A percentile compares a stretch with the other conserved stretches of the same genome.
Evolutionary conservation across 1,140 invertebrate species (phyloP).

Genomic region (Drosophila subobscura): DNA sequence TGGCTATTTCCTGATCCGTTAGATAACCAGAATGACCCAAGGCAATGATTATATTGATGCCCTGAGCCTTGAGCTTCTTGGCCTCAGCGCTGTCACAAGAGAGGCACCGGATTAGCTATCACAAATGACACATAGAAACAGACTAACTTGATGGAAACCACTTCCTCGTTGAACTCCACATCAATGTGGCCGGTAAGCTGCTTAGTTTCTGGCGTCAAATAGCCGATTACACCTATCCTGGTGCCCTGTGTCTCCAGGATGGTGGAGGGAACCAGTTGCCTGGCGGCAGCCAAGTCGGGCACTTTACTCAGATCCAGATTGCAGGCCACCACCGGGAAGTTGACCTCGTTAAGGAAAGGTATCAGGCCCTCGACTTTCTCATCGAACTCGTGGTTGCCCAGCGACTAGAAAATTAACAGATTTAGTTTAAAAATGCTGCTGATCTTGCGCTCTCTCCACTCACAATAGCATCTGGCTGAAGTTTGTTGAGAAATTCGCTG

Average conservation of each 20-base stretch:
- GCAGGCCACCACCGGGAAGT: slow-evolving; percentile 89
- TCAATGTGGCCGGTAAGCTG: slow-evolving; percentile 23
- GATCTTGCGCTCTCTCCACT: too few relatives aligned
- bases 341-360: slow-evolving; percentile 89
- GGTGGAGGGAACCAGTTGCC: slow-evolving; percentile 86
- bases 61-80: slow-evolving; percentile 86
- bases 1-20: slow-evolving; percentile 91
- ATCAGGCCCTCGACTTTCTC: slow-evolving; percentile 89
- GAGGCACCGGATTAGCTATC: neutral
- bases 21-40: slow-evolving; percentile 94
- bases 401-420: slow-evolving; percentile 86
- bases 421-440: too few relatives aligned
- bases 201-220: slow-evolving; percentile 93
- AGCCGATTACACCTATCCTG: slow-evolving; percentile 94
- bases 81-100: slow-evolving; percentile 85
- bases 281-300: slow-evolving; percentile 84
- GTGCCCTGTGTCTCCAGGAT: slow-evolving; percentile 87
- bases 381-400: slow-evolving; percentile 98
- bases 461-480: slow-evolving; percentile 93
- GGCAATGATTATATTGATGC: slow-evolving; percentile 94
- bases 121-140: neutral
- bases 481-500: slow-evolving; percentile 89
- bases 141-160: slow-evolving; percentile 85
- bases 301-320: slow-evolving; percentile 90
- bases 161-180: slow-evolving; percentile 85